Evolutionary conservation across 2,888 invertebrate genomes (phyloP).

Genomic region (Ichneumoninae sp.): DNA sequence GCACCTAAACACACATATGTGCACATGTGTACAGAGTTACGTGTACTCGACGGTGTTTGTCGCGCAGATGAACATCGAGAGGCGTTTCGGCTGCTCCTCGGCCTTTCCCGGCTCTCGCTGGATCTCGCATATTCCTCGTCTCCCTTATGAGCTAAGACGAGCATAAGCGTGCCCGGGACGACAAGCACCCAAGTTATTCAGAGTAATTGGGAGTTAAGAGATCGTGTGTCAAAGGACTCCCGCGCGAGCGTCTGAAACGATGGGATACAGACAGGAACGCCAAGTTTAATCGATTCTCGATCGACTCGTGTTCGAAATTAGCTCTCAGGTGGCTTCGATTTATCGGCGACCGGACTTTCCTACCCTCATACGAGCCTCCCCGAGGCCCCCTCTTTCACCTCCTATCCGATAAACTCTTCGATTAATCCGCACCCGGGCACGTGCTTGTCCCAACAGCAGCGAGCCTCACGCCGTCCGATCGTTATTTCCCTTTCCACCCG

Average conservation of each 20-base stretch:
- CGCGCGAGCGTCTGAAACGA: not conserved
- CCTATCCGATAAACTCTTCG: constrained; percentile 44
- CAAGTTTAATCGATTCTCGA: constrained; percentile 65
- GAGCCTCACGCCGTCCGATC: not conserved
- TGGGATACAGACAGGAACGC: constrained; percentile 2
- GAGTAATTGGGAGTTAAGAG: constrained; percentile 65
- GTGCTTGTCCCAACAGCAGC: constrained; percentile 7
- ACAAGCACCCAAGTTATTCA: constrained; percentile 56
- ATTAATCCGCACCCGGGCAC: constrained; percentile 50
- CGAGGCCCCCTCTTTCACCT: constrained; percentile 7
- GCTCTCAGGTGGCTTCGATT: constrained; percentile 67
- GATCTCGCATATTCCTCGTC: constrained; percentile 5
- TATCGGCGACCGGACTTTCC: constrained; percentile 60
- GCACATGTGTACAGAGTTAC: not conserved
- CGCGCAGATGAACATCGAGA: constrained; percentile 1
- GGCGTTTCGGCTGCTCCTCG: not conserved
- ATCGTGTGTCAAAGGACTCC: constrained; percentile 60
- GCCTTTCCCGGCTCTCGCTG: not conserved
- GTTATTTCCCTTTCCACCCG: not conserved
- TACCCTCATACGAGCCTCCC: constrained; percentile 29
- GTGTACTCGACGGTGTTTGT: not conserved
- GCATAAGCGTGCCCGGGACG: constrained; percentile 25
- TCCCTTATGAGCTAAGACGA: not conserved
- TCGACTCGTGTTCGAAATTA: constrained; percentile 66
- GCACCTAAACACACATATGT: not conserved